A percentile compares a stretch with the other conserved stretches of the same genome.
Conservation (phyloP, 2,113 vertebrate genomes). For the Eretmochelys imbricata region DNA sequence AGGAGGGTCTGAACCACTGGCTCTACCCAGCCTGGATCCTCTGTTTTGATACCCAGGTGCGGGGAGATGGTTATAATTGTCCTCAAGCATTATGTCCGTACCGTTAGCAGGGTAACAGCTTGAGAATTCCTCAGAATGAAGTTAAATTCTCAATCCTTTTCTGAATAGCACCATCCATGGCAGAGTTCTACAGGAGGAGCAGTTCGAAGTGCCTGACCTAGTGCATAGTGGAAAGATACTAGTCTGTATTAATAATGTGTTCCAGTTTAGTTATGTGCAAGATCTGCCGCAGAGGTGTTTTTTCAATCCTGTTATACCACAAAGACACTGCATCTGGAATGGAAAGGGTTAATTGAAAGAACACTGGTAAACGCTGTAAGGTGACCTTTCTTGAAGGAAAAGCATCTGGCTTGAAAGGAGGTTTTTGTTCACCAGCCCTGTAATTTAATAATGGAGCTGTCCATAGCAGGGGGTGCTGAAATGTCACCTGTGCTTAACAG, state of each 20-base stretch:
- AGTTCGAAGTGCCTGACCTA: not conserved
- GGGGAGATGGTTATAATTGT: not conserved
- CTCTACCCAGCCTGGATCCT: not conserved
- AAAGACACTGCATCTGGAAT: too few relatives aligned
- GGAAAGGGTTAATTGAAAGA: not conserved
- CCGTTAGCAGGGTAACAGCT: not conserved
- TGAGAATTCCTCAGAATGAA: not conserved
- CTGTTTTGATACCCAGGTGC: not conserved
- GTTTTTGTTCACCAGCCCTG: not conserved
- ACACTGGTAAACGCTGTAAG: not conserved
- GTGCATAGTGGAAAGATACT: not conserved
- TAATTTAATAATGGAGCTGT: not conserved
- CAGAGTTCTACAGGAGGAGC: not conserved
- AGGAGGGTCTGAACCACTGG: not conserved
- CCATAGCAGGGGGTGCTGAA: not conserved
- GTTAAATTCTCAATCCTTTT: not conserved
- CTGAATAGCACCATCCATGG: not conserved
- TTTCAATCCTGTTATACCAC: not conserved
- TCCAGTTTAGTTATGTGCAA: not conserved
- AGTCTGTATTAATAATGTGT: not conserved
- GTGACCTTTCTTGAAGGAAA: not conserved
- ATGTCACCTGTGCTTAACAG: not conserved
- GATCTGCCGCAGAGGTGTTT: too few relatives aligned
- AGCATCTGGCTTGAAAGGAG: not conserved
- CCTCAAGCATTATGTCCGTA: not conserved